Percentiles rank a stretch among this genome's conserved stretches.
Conservation (phyloP, 1,140 invertebrate genomes). For the Drosophila asahinai region DNA sequence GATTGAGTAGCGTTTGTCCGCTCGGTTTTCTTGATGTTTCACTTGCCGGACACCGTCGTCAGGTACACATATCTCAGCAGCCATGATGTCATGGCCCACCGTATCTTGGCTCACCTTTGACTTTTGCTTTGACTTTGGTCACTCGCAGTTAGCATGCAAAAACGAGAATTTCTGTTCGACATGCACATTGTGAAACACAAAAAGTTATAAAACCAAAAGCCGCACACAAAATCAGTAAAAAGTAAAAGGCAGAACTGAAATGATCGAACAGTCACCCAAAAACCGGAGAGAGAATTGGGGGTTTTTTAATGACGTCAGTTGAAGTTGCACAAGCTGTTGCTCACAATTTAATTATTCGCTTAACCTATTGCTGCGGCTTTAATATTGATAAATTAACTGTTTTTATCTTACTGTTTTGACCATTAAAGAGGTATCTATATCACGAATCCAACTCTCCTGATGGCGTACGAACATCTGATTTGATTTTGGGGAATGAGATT, state of each 20-base stretch:
- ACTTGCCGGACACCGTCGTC: conserved; percentile 32
- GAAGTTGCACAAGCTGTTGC: not conserved
- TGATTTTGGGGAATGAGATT: not conserved
- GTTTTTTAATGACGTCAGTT: conserved; percentile 30
- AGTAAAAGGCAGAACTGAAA: conserved; percentile 51
- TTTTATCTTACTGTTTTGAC: not conserved
- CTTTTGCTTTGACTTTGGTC: conserved; percentile 55
- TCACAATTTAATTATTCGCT: not conserved
- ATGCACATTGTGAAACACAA: conserved; percentile 56
- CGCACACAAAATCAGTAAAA: conserved; percentile 41
- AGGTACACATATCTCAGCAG: conserved; percentile 33
- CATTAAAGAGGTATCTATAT: not conserved
- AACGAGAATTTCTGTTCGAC: conserved; percentile 57
- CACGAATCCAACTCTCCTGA: not conserved
- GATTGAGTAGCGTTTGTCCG: conserved; percentile 30
- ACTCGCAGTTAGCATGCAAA: conserved; percentile 56
- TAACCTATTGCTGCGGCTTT: conserved; percentile 1
- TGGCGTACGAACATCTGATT: not conserved
- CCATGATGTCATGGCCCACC: conserved; percentile 69
- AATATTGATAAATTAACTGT: conserved; percentile 6
- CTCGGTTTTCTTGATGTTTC: conserved; percentile 21
- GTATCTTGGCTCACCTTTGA: conserved; percentile 60
- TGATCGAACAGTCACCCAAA: conserved; percentile 30
- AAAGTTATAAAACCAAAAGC: conserved; percentile 32
- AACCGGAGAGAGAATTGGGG: conserved; percentile 23